Evolutionary conservation across 2,113 vertebrate species (phyloP), one percentile per base, ranked within the genome.

Genomic region (Calonectris borealis): DNA sequence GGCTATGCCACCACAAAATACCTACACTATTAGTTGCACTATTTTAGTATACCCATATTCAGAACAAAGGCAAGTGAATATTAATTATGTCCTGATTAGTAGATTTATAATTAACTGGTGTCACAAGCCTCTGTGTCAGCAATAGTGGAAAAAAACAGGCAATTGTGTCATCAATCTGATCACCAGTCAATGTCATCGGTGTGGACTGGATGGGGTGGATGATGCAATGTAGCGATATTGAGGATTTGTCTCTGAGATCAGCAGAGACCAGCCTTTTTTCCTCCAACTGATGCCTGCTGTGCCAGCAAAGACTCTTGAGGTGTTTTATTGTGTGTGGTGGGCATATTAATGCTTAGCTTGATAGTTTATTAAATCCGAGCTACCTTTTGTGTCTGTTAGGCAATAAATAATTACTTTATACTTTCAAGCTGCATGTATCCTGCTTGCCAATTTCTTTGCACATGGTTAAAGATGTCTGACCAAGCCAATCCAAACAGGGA

Each of bases 101-200:
- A 90, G 25, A 60, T 81, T 48, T 90, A 31, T 36, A 82, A 52
- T 48, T 54, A 32, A 17, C 9, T 25, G 16, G 10, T 77, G 14
- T 31, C 22, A 36, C 54, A 68, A 31, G 66, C n/a, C 24, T 60
- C 64, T 76, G 34, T 51, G 32, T 58, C 11, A 3, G 14, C 27
- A 48, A 7, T 5, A 76, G 25, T 48, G 38, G 31, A 40, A 75
- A 40, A 75, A 75, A 78, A 2, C 12, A 58, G 34, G 32, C n/a
- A 38, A 29, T 36, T 46, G 8, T 68, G 7, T 68, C 0, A 0
- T 85, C 31, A 38, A 21, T 38, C 38, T 69, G 42, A 49, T 36
- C 22, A 34, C 31, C 52, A 46, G 31, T 17, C 46, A 8, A 0
- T 44, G 2, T 36, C 13, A 11, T 16, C 64, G 64, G 12, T 54